These are phyloP conservation scores for Spondyliosoma cantharus DNA, from an alignment of 2,797 vertebrate species.

Conservation along the genomic window DNA sequence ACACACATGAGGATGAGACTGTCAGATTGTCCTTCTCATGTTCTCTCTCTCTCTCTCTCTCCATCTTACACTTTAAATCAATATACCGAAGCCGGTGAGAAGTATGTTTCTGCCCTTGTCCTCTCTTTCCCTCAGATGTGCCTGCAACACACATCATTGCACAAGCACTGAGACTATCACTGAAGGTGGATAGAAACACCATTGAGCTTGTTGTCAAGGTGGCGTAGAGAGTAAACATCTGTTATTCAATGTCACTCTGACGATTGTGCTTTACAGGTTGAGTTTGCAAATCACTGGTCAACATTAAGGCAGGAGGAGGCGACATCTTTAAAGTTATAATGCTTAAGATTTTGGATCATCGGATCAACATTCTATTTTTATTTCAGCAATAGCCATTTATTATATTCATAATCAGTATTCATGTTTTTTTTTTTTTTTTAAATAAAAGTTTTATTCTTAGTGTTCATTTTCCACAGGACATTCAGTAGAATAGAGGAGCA, in stretches of 20 bases:
- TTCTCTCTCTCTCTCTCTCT: neutral
- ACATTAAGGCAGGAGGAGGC: neutral
- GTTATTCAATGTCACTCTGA: neutral
- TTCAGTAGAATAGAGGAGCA: neutral
- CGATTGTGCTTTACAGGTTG: neutral
- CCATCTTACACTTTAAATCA: neutral
- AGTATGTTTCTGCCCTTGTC: neutral
- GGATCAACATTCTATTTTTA: neutral
- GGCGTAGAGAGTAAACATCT: neutral
- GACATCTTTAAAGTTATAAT: neutral
- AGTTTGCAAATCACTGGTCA: neutral
- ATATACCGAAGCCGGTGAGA: neutral
- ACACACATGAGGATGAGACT: neutral
- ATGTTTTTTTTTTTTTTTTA: neutral
- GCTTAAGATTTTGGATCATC: neutral
- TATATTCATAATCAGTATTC: neutral
- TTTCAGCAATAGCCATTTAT: neutral
- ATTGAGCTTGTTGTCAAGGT: neutral
- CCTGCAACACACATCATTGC: too few relatives aligned
- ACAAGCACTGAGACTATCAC: too few relatives aligned
- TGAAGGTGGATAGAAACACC: neutral
- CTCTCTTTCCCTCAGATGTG: neutral
- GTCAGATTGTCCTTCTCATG: rapidly evolving
- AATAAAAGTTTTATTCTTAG: too few relatives aligned
- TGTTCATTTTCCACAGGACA: neutral